Evolutionary conservation across 1,140 invertebrate species (phyloP), one percentile per base, ranked within the genome.

Genomic region (Zaprionus taronus): DNA sequence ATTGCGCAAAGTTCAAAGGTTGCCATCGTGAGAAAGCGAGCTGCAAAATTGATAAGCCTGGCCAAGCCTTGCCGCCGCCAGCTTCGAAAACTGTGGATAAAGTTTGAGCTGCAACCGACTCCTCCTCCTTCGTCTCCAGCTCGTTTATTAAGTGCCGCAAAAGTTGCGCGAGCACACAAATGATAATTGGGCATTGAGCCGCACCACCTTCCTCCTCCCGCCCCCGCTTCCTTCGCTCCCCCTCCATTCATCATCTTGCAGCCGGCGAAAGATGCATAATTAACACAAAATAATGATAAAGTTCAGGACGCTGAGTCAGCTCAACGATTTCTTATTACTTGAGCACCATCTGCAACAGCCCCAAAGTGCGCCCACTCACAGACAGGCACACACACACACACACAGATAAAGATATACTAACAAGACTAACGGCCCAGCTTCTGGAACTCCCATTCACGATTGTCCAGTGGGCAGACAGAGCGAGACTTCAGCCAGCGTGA

Each of bases 381-480:
- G 12, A 49, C 20, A 7, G 56, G 15, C n/a, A 51, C 38, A 41
- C 31, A 34, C 9, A 34, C 2, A 34, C 20, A 20, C 20, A 20
- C 1, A 20, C 20, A 20, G 20, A 20, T 20, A 20, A n/a, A n/a
- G 7, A 11, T 34, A 34, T 34, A 34, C 4, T 11, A 34, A 11
- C 3, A 47, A 24, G 7, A 11, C 41, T 76, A 83, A 17, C 69
- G 72, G 17, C 82, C 66, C 69, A 95, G 99, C 96, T 99, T 99
- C 93, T 99, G 98, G 94, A 99, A 99, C 93, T 99, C 98, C 98
- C 99, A 99, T 94, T 99, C 98, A 93, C 98, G 96, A 94, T 99
- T 99, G 93, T 99, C 99, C 67, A 99, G 93, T 5, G 99, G 99
- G 93, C 99, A 99, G 15, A 99, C 98, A 94, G 99, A 98, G 85